Evolutionary conservation across 2,797 vertebrate genomes (phyloP), one percentile per base, ranked within the genome.

Genomic region (Pangasius krempfi): DNA sequence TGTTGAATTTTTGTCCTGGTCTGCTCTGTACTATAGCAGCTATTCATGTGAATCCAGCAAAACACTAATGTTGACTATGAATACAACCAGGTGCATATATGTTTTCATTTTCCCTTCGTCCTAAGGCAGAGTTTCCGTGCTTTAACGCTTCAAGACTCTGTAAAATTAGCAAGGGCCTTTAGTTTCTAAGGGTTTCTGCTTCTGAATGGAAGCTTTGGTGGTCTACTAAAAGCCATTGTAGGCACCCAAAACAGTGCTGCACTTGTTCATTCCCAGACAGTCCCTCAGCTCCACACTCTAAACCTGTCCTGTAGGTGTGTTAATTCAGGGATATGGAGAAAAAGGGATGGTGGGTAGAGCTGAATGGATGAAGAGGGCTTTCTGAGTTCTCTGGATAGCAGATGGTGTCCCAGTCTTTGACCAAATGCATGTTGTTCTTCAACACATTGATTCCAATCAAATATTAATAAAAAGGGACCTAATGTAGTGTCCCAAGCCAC

Each of bases 391-490:
- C 87, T 85, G 82, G 27, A 22, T 8, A 79, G 40, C 88, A 86
- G 89, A 90, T 90, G 85, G 86, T 91, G 88, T 85, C 84, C 37
- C 87, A 89, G 60, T 68, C 88, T 88, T 58, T 82, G 47, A 14
- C 30, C 56, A 75, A 18, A 78, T 88, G 60, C 88, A 88, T 62
- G 75, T 87, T 89, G 89, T 91, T 91, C 86, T 87, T 92, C 82
- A 89, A 87, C 89, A 91, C 86, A 94, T 93, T 93, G 93, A 94
- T 93, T 92, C 30, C n/a, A 70, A 93, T 94, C 50, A 93, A 94
- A 94, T 93, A 94, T 94, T 92, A 90, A 95, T 94, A 89, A 93
- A 70, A 90, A 6, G 22, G 18, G 84, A 92, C 89, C 56, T 87
- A 78, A 92, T 84, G 88, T 89, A 76, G 84, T 89, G 90, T 56